These are phyloP conservation scores for Athene cunicularia DNA, from an alignment of 2,113 vertebrate species.

Conservation along the genomic window DNA sequence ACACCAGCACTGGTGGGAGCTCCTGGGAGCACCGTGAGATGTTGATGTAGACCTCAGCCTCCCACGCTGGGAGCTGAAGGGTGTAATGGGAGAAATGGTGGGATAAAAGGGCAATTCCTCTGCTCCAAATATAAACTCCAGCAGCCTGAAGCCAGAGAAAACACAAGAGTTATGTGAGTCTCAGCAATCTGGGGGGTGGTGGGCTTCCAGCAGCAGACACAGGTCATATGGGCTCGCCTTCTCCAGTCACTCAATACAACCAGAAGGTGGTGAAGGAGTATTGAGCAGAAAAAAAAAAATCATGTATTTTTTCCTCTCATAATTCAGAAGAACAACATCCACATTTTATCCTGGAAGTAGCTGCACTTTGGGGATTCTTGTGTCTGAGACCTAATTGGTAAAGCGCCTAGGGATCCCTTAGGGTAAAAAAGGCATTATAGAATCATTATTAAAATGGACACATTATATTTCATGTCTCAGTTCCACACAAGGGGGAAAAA, in stretches of 20 bases:
- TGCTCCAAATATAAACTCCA: neutral
- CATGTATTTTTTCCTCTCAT: neutral
- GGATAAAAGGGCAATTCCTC: neutral
- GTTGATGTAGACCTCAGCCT: neutral
- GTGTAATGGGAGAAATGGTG: neutral
- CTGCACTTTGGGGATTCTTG: neutral
- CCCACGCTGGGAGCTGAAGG: neutral
- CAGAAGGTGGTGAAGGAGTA: neutral
- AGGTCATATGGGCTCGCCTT: neutral
- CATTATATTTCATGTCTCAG: neutral
- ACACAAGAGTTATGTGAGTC: neutral
- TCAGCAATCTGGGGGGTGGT: neutral
- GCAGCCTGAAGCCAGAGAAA: neutral
- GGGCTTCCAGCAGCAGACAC: neutral
- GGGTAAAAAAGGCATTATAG: neutral
- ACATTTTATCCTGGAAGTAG: constrained; percentile 15
- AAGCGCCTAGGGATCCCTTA: neutral
- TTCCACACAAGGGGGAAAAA: neutral
- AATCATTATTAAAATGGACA: constrained; percentile 34
- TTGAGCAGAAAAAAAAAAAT: neutral
- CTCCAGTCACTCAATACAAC: neutral
- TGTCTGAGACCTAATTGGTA: constrained; percentile 22
- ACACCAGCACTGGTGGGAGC: neutral
- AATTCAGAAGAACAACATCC: neutral
- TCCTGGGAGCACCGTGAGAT: neutral